These are phyloP conservation scores for Chymomyza amoena DNA, from an alignment of 2,888 invertebrate genomes.

Conservation along the genomic window DNA sequence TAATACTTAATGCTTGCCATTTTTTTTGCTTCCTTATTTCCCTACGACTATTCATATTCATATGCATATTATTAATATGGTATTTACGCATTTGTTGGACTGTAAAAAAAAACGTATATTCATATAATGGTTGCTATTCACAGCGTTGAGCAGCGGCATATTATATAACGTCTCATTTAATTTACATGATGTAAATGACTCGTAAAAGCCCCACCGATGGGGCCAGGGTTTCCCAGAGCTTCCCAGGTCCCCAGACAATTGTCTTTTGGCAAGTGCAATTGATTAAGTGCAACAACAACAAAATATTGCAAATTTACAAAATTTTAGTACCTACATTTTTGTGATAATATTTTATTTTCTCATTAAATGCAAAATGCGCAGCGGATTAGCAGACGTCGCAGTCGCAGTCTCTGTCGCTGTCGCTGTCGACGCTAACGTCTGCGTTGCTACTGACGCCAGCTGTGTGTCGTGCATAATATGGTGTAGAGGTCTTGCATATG, in stretches of 20 bases:
- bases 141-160: slow-evolving; percentile 1
- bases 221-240: background rate
- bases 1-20: no score
- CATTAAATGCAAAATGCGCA: slow-evolving; percentile 33
- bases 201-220: slow-evolving; percentile 14
- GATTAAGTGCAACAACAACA: slow-evolving; percentile 21
- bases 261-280: slow-evolving; percentile 21
- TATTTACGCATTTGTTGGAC: background rate
- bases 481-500: slow-evolving; percentile 63
- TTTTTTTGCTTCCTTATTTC: background rate
- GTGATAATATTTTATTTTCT: slow-evolving; percentile 27
- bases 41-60: background rate
- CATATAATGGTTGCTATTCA: slow-evolving; percentile 20
- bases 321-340: slow-evolving; percentile 14
- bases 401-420: background rate
- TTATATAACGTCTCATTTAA: slow-evolving; percentile 1
- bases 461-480: slow-evolving; percentile 14
- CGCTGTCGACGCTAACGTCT: slow-evolving; percentile 11
- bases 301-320: slow-evolving; percentile 22
- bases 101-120: background rate
- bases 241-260: background rate
- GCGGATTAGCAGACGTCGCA: background rate
- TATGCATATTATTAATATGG: background rate
- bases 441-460: background rate
- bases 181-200: slow-evolving; percentile 43